Percentiles rank a stretch among this genome's conserved stretches.
Evolutionary conservation across 2,113 vertebrate genomes (phyloP).

Genomic region (Neogobius melanostomus): DNA sequence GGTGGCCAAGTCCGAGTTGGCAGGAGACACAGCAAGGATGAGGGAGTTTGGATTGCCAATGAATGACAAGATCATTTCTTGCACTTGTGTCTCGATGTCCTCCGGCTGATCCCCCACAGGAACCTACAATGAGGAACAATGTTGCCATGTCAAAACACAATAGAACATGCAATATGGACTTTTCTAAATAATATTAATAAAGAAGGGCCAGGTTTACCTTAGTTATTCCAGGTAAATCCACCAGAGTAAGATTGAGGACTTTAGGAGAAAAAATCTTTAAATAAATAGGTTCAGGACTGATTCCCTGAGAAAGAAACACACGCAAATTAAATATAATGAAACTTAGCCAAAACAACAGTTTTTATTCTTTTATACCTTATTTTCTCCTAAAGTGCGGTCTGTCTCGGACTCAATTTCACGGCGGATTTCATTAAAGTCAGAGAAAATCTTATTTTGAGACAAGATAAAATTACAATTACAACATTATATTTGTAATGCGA

Average conservation of each 20-base stretch:
- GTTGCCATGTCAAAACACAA: not conserved
- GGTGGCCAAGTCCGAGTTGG: slow-evolving; percentile 83
- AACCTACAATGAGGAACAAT: slow-evolving; percentile 62
- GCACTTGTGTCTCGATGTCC: slow-evolving; percentile 79
- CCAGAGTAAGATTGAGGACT: slow-evolving; percentile 80
- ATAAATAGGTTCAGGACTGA: slow-evolving; percentile 78
- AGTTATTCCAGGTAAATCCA: slow-evolving; percentile 83
- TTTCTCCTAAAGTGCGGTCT: slow-evolving; percentile 71
- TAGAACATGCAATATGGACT: slow-evolving; percentile 1
- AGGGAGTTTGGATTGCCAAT: slow-evolving; percentile 81
- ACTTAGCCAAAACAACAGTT: not conserved
- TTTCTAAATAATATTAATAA: slow-evolving; percentile 1
- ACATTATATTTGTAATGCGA: not conserved
- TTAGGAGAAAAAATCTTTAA: slow-evolving; percentile 82
- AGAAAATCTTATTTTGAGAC: slow-evolving; percentile 67
- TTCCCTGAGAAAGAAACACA: slow-evolving; percentile 66
- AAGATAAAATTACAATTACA: slow-evolving; percentile 9
- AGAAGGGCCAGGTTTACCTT: slow-evolving; percentile 68
- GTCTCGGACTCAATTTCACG: slow-evolving; percentile 81
- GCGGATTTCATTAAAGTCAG: slow-evolving; percentile 77
- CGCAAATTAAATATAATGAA: slow-evolving; percentile 3
- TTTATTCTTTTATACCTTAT: slow-evolving; percentile 69
- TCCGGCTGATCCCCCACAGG: slow-evolving; percentile 82
- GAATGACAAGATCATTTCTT: slow-evolving; percentile 80
- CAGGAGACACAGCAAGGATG: slow-evolving; percentile 79